A percentile compares a stretch with the other conserved stretches of the same genome.
Evolutionary conservation across 2,797 vertebrate genomes (phyloP).

Genomic region (Crocidura indochinensis): DNA sequence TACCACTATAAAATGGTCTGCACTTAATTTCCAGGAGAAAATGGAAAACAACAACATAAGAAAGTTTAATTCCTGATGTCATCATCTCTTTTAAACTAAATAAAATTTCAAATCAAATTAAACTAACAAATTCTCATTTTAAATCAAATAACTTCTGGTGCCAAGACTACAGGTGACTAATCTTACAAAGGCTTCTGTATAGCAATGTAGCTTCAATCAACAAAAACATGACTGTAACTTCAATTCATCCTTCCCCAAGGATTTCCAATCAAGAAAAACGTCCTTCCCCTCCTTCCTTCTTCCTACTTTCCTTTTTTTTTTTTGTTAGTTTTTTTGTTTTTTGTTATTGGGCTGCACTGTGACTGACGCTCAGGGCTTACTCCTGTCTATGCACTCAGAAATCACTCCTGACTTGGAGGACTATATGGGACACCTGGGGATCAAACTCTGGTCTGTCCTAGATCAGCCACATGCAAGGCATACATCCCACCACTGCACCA

Average conservation of each 20-base stretch:
- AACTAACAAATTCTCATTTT: neutral
- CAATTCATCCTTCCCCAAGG: neutral
- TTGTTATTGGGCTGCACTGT: too few relatives aligned
- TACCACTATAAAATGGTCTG: slow-evolving; percentile 57
- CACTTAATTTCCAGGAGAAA: slow-evolving; percentile 65
- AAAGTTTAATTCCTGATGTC: slow-evolving; percentile 48
- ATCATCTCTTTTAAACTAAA: slow-evolving; percentile 35
- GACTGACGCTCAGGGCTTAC: too few relatives aligned
- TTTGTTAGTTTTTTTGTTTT: too few relatives aligned
- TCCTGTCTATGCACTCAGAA: too few relatives aligned
- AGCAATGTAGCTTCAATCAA: neutral
- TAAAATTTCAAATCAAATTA: slow-evolving; percentile 56
- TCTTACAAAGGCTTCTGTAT: neutral
- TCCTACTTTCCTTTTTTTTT: too few relatives aligned
- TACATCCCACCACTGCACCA: too few relatives aligned
- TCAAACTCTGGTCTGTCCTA: too few relatives aligned
- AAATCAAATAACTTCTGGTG: slow-evolving; percentile 37
- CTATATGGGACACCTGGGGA: too few relatives aligned
- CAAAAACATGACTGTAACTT: neutral
- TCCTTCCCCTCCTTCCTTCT: too few relatives aligned
- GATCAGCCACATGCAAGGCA: too few relatives aligned
- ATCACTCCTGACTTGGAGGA: too few relatives aligned
- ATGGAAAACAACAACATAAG: neutral
- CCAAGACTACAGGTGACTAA: slow-evolving; percentile 34
- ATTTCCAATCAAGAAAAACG: too few relatives aligned